Evolutionary conservation across 2,113 vertebrate species (phyloP).

Genomic region (Echinops telfairi): DNA sequence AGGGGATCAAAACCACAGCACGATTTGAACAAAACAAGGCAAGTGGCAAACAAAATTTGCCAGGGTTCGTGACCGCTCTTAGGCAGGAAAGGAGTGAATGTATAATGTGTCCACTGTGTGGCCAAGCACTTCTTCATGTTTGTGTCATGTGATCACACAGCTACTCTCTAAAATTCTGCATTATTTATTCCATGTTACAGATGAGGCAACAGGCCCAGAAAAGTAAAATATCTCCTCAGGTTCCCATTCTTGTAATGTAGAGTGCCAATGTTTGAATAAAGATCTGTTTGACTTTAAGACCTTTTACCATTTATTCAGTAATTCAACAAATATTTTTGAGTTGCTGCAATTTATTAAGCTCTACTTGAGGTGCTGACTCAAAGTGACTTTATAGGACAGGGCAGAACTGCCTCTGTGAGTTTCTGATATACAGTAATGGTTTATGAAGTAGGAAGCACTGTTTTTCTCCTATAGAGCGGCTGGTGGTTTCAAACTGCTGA

Average conservation of each 20-base stretch:
- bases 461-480: too few relatives aligned
- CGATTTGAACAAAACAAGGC: constrained; percentile 61
- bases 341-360: constrained; percentile 15
- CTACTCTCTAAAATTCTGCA: background rate
- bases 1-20: constrained; percentile 72
- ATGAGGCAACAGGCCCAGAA: constrained; percentile 21
- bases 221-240: background rate
- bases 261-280: background rate
- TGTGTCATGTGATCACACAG: constrained; percentile 1
- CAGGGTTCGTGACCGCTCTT: background rate
- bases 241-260: background rate
- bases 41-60: constrained; percentile 47
- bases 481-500: too few relatives aligned
- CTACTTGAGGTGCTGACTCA: background rate
- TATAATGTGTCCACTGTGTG: background rate
- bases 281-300: background rate
- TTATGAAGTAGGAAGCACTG: too few relatives aligned
- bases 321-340: constrained; percentile 6
- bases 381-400: too few relatives aligned
- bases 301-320: background rate
- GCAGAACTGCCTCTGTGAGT: too few relatives aligned
- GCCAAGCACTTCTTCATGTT: background rate
- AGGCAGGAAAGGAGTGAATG: background rate
- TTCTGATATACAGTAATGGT: too few relatives aligned
- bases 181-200: constrained; percentile 29